These are phyloP conservation scores for Psittacula derbiana DNA, from an alignment of 2,797 vertebrate genomes.

Conservation along the genomic window DNA sequence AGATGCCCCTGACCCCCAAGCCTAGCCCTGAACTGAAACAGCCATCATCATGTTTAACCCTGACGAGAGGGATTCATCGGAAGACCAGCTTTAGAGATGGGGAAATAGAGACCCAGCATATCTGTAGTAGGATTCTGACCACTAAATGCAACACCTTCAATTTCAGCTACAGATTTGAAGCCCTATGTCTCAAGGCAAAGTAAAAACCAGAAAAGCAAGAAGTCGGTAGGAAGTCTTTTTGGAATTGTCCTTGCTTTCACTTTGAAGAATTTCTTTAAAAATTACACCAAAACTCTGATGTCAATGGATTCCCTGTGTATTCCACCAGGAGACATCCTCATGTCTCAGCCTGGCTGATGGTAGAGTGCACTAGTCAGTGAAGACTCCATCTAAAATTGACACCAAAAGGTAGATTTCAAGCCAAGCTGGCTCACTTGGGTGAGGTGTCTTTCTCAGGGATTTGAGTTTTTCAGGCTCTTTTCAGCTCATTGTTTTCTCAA, in stretches of 20 bases:
- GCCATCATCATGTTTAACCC: accelerated
- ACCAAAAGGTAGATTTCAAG: background rate
- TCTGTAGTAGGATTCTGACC: background rate
- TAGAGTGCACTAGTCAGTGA: background rate
- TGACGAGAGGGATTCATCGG: too few relatives aligned
- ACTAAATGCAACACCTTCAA: background rate
- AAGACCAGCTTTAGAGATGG: background rate
- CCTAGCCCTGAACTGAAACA: background rate
- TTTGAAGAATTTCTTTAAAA: background rate
- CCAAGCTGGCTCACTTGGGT: background rate
- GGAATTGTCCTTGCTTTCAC: background rate
- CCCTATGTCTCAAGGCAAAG: background rate
- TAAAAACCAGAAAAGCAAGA: background rate
- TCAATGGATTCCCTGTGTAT: background rate
- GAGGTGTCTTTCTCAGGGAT: background rate
- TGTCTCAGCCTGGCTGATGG: background rate
- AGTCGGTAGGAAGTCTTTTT: background rate
- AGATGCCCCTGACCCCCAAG: accelerated
- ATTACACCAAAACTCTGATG: background rate
- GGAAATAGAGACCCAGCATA: accelerated
- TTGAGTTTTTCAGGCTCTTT: background rate
- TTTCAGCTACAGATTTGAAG: background rate
- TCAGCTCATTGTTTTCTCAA: background rate
- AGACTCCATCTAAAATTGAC: background rate
- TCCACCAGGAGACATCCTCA: background rate